Evolutionary conservation across 1,140 invertebrate species (phyloP), one percentile per base, ranked within the genome.

Genomic region (Acromyrmex echinatior): DNA sequence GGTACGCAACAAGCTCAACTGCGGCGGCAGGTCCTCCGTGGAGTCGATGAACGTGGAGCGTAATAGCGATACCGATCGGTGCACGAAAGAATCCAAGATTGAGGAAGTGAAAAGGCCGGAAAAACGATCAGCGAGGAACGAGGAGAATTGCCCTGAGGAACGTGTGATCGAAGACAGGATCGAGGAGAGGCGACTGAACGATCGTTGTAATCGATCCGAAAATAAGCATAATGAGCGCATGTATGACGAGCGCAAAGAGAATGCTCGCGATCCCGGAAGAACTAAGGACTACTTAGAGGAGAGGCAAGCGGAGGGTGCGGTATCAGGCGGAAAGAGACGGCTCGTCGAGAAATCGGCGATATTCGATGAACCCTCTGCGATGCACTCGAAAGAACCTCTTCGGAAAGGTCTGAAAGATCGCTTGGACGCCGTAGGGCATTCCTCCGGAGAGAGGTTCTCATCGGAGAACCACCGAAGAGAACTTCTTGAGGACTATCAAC

Each of bases 1-100:
- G 92, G 96, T 97, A 86, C 96, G 96, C 87, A 96, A 95, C 86
- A 94, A 94, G 76, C 71, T 94, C 14, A 88, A 92, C 45, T 92
- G 88, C 62, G 73, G 82, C 56, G 82, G 87, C 14, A 86, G 82
- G 25, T 21, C 62, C 16, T n/a, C 74, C 5, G 62, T 51, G 5
- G 63, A 70, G 9, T 60, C 45, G 45, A 79, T 21, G 88, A 86
- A 31, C 21, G 25, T 88, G 79, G 79, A 91, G 25, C 86, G 82
- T 49, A 53, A 31, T 7, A 58, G 78, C n/a, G 63, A 77, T 2
- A 10, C 28, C 10, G 65, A 81, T 10, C 49, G 62, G 35, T 21
- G 81, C 65, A 14, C 65, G 28, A 73, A 87, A 53, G 71, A 87
- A 6, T 58, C 82, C 10, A 31, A 76, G 60, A 35, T 76, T 58